Base-by-base conservation (phyloP, 2,113 vertebrate species). In the Brienomyrus brachyistius region DNA sequence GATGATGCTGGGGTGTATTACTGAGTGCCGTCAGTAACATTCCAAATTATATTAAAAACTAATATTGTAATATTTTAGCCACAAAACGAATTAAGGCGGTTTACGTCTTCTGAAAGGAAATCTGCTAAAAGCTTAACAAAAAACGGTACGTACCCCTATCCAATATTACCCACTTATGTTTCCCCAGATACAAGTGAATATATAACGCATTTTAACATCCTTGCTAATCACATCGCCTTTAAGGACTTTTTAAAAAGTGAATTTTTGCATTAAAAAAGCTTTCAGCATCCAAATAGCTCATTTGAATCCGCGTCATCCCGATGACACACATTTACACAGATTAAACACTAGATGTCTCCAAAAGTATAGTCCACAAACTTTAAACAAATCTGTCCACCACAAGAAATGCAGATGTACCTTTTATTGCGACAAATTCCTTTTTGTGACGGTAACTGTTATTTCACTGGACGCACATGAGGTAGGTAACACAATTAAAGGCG, bases 271-370 rank as follows among this genome's bases (percentile, higher is more conserved):
- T 40, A 40, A 40, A 40, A 40, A 40, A 40, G 40, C 40, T 2
- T 54, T 70, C n/a, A 70, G 11, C 27, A 11, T 70, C 3, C n/a
- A 70, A 70, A 0, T 10, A 27, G n/a, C 27, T 70, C 59, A 11
- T 66, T 66, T 1, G 7, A 66, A 66, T 3, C 23, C 23, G 23
- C 59, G n/a, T 43, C 17, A 21, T 43, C n/a, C 4, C 2, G 13
- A 43, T 45, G 31, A 27, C 19, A 45, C 35, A 47, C 31, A 83
- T 45, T 19, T 83, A 83, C 80, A 84, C 82, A 84, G 6, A 11
- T 45, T 84, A n/a, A 23, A 23, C 82, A 84, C 82, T 48, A 84
- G 82, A 84, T 48, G 82, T 84, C 82, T 84, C 82, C 45, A 84
- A 47, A 84, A 21, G 13, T 3, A 84, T 23, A 84, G 3, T 84